phyloP scores from a whole-genome alignment of 2,888 invertebrate species.

The Andricus curvator region DNA sequence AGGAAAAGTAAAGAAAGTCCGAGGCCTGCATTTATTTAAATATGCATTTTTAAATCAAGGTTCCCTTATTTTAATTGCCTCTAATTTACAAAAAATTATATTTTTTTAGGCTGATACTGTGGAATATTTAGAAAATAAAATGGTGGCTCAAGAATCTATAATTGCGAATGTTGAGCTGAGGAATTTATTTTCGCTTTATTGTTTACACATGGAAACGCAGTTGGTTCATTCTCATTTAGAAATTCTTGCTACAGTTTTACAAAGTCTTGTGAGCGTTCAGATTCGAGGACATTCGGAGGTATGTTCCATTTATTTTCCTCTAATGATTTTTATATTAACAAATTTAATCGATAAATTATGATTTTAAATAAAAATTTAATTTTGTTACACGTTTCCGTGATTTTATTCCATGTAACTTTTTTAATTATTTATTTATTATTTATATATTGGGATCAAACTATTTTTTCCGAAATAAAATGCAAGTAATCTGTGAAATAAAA shows the following conservation, averaged over 20 bases:
- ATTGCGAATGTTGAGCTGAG: conserved; percentile 82
- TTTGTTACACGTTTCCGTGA: too few relatives aligned
- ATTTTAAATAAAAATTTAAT: too few relatives aligned
- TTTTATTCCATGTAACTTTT: too few relatives aligned
- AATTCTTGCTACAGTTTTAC: conserved; percentile 81
- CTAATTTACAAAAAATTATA: neutral
- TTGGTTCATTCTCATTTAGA: conserved; percentile 82
- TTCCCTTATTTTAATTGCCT: neutral
- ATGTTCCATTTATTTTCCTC: conserved; percentile 44
- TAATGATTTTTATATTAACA: neutral
- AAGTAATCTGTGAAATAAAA: too few relatives aligned
- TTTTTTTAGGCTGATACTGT: conserved; percentile 81
- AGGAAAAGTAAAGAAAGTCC: too few relatives aligned
- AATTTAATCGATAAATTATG: too few relatives aligned
- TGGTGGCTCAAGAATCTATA: conserved; percentile 83
- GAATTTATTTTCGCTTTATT: conserved; percentile 82
- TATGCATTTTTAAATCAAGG: too few relatives aligned
- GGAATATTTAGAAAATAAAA: conserved; percentile 81
- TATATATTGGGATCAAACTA: too few relatives aligned
- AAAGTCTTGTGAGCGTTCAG: conserved; percentile 80
- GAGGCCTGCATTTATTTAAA: too few relatives aligned
- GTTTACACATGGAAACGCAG: conserved; percentile 83
- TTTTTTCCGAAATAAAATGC: too few relatives aligned
- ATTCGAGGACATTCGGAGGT: conserved; percentile 81
- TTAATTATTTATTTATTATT: too few relatives aligned